Percentiles rank a stretch among this genome's conserved stretches.
phyloP scores from a whole-genome alignment of 2,797 vertebrate species.

The Anomalospiza imberbis region DNA sequence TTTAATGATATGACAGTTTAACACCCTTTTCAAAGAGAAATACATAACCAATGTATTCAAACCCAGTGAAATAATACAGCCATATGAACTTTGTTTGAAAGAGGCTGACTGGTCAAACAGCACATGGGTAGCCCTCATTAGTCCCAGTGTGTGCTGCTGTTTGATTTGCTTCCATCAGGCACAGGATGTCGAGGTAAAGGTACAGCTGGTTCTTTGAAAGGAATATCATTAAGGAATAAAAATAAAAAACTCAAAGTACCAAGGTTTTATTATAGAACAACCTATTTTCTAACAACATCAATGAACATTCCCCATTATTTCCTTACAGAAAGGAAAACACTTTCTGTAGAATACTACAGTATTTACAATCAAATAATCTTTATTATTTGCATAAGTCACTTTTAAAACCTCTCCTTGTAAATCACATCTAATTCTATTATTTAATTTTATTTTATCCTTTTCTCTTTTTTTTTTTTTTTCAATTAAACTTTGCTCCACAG shows the following conservation, averaged over 20 bases:
- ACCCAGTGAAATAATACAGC: background rate
- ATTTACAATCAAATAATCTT: background rate
- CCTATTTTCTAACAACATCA: background rate
- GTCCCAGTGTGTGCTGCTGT: background rate
- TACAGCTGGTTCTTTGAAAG: background rate
- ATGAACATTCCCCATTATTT: background rate
- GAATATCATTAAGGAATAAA: background rate
- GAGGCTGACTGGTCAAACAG: background rate
- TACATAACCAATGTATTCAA: background rate
- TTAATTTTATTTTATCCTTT: background rate
- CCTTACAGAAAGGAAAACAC: background rate
- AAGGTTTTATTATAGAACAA: background rate
- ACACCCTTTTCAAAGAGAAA: background rate
- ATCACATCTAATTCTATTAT: background rate
- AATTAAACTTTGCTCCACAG: background rate
- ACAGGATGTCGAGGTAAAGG: background rate
- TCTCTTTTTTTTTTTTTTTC: background rate
- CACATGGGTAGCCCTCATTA: accelerated
- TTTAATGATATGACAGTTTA: background rate
- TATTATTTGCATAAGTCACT: background rate
- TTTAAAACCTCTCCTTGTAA: background rate
- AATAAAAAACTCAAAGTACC: background rate
- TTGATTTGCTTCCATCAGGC: background rate
- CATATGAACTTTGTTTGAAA: background rate
- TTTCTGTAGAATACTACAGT: background rate